A percentile compares a stretch with the other conserved stretches of the same genome.
These are phyloP conservation scores for Rhopilema esculentum DNA, from an alignment of 30 jellyfish, hydroid and myxozoan species.

Conservation along the genomic window DNA sequence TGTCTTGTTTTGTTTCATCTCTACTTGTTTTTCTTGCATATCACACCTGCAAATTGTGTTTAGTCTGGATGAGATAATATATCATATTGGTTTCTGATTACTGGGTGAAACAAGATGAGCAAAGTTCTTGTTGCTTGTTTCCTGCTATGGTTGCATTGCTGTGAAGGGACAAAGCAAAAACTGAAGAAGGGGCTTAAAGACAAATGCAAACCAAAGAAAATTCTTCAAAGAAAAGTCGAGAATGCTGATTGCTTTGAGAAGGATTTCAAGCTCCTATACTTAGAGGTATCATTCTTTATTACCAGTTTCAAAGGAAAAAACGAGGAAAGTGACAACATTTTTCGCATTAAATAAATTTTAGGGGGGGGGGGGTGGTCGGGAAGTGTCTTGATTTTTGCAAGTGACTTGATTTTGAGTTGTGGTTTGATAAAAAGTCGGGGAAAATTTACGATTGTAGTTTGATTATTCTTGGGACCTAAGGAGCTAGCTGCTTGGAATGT, in stretches of 20 bases:
- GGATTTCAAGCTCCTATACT: constrained; percentile 6
- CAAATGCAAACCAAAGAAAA: not conserved
- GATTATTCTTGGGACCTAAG: too few species aligned
- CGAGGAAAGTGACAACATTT: too few species aligned
- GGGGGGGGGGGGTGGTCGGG: too few species aligned
- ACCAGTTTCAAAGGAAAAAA: too few species aligned
- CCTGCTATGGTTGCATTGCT: not conserved
- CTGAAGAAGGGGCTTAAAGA: not conserved
- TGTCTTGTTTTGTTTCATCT: not conserved
- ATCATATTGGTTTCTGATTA: too few species aligned
- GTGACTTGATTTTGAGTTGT: too few species aligned
- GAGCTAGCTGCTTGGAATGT: too few species aligned
- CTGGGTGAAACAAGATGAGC: not conserved
- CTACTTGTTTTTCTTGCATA: not conserved
- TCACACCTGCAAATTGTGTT: not conserved
- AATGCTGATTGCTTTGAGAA: constrained; percentile 5
- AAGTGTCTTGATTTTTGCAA: too few species aligned
- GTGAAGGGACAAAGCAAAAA: not conserved
- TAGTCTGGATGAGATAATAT: not conserved
- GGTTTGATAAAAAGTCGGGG: too few species aligned
- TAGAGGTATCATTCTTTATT: too few species aligned
- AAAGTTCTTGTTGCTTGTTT: not conserved
- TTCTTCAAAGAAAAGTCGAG: not conserved
- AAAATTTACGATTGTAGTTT: too few species aligned
- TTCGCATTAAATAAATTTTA: too few species aligned